Base-by-base conservation (phyloP, 2,888 invertebrate species). In the Sesia bembeciformis region DNA sequence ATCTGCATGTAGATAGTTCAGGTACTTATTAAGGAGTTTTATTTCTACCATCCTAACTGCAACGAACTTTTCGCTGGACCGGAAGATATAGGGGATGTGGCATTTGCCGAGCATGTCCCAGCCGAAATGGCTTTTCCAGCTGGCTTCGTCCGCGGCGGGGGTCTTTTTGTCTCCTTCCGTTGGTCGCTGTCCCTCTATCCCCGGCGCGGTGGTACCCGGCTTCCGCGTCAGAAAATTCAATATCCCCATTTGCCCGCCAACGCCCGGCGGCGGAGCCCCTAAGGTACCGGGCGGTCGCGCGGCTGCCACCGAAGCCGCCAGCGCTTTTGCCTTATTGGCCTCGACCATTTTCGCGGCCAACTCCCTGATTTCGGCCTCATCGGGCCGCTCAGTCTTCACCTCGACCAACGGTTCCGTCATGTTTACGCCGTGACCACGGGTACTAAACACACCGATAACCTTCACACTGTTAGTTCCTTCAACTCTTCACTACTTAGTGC, bases 31-130 rank as follows among this genome's bases (percentile, higher is more conserved):
- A 39, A 97, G 91, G 52, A 97, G 91, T 81, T 97, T 97, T 70
- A 94, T 92, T 81, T 98, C 98, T 39, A 98, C 95, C 93, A 98
- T 97, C 55, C 97, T 92, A 53, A 98, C 97, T n/a, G 97, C 95
- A 74, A 97, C 96, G 78, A 96, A 98, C 76, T 95, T 95, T 75
- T 96, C 96, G 23, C 93, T 92, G 53, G 93, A 92, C 38, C 98
- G 92, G 72, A 94, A 93, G 62, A 98, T 95, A 78, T 95, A 97
- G 1, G 98, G 98, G 73, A 98, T 95, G 79, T 94, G 93, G 65
- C 93, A 93, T 70, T 95, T 95, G 59, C 96, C 97, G 53, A 98
- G 92, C 66, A 94, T 94, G 58, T 94, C 94, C 98, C 98, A 98
- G 54, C 97, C 97, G 79, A 98, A 98, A 70, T 95, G 93, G 49